These are phyloP conservation scores for Halictus rubicundus DNA, from an alignment of 1,140 invertebrate species.

Conservation along the genomic window DNA sequence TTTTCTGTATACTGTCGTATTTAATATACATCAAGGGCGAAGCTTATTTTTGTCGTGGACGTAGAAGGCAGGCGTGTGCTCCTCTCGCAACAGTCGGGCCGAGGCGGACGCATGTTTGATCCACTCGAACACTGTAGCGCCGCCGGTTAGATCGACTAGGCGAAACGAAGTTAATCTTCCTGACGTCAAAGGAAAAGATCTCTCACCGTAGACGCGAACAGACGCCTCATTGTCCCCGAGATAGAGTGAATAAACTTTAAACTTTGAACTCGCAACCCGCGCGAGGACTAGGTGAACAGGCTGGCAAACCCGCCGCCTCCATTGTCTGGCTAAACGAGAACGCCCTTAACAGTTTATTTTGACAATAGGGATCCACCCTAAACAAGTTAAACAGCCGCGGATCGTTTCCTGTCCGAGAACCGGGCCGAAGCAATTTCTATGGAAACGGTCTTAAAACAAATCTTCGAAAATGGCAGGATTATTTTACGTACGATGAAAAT, in stretches of 20 bases:
- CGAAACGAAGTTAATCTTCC: constrained; percentile 39
- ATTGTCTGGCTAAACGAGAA: neutral
- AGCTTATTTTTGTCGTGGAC: constrained; percentile 28
- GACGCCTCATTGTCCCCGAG: constrained; percentile 13
- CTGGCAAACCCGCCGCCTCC: neutral
- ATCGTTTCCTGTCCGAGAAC: no score
- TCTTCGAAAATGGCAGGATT: no score
- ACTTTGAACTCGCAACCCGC: neutral
- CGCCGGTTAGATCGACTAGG: constrained; percentile 26
- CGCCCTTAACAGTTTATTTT: neutral
- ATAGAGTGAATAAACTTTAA: constrained; percentile 17
- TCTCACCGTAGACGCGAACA: constrained; percentile 2
- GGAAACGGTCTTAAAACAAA: no score
- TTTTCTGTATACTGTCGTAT: constrained; percentile 13
- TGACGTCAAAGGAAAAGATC: constrained; percentile 17
- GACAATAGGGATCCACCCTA: no score
- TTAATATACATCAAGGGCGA: constrained; percentile 40
- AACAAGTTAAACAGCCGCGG: no score
- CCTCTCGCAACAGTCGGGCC: constrained; percentile 27
- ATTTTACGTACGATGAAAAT: no score
- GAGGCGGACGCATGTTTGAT: constrained; percentile 36
- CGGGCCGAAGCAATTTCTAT: no score
- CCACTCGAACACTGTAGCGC: constrained; percentile 23
- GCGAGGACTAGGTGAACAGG: neutral
- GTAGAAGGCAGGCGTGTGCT: constrained; percentile 15